Evolutionary conservation across 2,113 vertebrate species (phyloP), one percentile per base, ranked within the genome.

Genomic region (Myocastor coypus): DNA sequence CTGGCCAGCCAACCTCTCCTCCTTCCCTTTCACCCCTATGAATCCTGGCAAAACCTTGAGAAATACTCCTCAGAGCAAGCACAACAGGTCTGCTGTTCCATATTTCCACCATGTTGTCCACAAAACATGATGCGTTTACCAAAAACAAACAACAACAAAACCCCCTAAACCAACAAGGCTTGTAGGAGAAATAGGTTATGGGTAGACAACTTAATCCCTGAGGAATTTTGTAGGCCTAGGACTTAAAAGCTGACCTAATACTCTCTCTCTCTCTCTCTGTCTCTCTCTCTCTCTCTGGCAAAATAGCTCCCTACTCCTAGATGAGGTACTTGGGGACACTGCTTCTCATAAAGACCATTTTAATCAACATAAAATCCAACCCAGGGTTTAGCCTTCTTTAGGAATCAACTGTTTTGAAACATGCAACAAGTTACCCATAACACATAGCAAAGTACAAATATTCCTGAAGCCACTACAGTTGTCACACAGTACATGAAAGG

Each of bases 321-420:
- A 89, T 71, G 19, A 85, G n/a, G 20, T 63, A 7, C 28, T 12
- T 68, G 4, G 5, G 22, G 46, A 19, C 26, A 83, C 28, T 85
- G 66, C 50, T 95, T 83, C 80, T 40, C 87, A 57, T 1, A 71
- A 7, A 85, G 20, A 75, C 12, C 50, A 69, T 68, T 78, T 80
- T 46, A 71, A 87, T 94, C 14, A 93, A 73, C 94, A 68, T 19
- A 77, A 87, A 94, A 71, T 63, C 46, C 20, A 68, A 83, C 5
- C 19, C 63, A 92, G 68, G 7, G 17, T n/a, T 24, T 26, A 92
- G 90, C 19, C 26, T 80, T 93, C 26, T 28, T 90, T 63, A 84
- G 64, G 77, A 81, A 46, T 22, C 28, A 28, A 46, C 0, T 91
- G 20, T 71, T 78, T 32, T 55, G 17, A 34, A 80, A 46, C 42